Conservation (phyloP, 1,140 invertebrate genomes). For the Brachionus koreanus region DNA sequence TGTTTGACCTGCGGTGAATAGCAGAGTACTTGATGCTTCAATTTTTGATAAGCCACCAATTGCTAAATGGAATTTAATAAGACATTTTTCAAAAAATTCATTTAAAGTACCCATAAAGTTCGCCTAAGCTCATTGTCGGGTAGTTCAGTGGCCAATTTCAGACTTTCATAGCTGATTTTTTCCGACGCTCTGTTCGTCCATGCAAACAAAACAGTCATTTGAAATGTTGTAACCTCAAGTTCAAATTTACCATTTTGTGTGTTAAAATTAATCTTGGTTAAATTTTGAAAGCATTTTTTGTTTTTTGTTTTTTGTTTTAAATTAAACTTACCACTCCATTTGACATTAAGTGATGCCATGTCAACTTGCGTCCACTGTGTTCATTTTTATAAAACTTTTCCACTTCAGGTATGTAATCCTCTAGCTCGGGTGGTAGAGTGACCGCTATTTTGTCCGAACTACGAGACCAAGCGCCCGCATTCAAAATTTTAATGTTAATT, state of each 20-base stretch:
- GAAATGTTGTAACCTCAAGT: constrained; percentile 96
- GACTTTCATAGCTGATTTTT: constrained; percentile 87
- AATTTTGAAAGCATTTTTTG: background rate
- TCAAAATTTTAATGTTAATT: constrained; percentile 77
- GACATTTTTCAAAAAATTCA: background rate
- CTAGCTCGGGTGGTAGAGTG: constrained; percentile 88
- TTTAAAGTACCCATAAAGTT: constrained; percentile 76
- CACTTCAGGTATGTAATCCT: constrained; percentile 95
- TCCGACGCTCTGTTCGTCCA: constrained; percentile 92
- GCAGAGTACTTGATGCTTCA: constrained; percentile 82
- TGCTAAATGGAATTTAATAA: constrained; percentile 62
- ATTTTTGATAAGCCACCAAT: constrained; percentile 89
- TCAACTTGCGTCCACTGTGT: constrained; percentile 92
- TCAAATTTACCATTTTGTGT: constrained; percentile 91
- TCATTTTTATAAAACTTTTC: constrained; percentile 71
- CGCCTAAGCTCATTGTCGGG: constrained; percentile 89
- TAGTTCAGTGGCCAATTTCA: constrained; percentile 88
- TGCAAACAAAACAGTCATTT: constrained; percentile 98
- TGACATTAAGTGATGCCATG: constrained; percentile 99
- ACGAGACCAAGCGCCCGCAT: constrained; percentile 94
- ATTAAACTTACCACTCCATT: constrained; percentile 66
- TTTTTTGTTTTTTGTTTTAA: constrained; percentile 8
- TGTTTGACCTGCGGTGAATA: constrained; percentile 74
- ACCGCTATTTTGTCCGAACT: constrained; percentile 84
- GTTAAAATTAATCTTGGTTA: constrained; percentile 86